phyloP scores from a whole-genome alignment of 1,140 invertebrate species.

The Thaumatotibia leucotreta region DNA sequence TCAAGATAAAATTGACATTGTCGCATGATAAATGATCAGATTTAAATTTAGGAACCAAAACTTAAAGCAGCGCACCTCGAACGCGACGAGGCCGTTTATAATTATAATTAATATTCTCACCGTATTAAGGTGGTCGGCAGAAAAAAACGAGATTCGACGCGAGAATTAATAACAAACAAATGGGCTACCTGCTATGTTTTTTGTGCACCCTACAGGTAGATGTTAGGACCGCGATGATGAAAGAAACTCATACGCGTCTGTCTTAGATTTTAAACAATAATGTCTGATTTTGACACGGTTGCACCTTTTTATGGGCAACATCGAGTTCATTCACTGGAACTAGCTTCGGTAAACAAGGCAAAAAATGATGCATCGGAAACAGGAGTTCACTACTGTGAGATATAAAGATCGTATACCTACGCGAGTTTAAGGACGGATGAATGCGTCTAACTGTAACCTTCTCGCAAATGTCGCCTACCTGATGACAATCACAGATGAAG shows the following conservation, averaged over 20 bases:
- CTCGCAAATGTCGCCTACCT: constrained; percentile 1
- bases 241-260: constrained; percentile 66
- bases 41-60: constrained; percentile 68
- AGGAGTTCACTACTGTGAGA: constrained; percentile 42
- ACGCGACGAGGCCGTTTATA: constrained; percentile 69
- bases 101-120: constrained; percentile 76
- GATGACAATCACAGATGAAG: constrained; percentile 7
- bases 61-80: constrained; percentile 49
- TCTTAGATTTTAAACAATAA: constrained; percentile 71
- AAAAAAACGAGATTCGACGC: constrained; percentile 66
- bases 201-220: constrained; percentile 70
- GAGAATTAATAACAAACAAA: constrained; percentile 77
- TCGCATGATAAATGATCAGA: constrained; percentile 74
- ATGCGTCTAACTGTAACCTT: constrained; percentile 7
- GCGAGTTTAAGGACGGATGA: background rate
- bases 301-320: constrained; percentile 56
- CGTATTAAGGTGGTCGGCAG: constrained; percentile 67
- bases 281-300: constrained; percentile 63
- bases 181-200: constrained; percentile 74
- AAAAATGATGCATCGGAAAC: constrained; percentile 32
- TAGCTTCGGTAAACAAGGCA: constrained; percentile 41
- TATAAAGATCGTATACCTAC: background rate
- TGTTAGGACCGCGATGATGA: constrained; percentile 47
- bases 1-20: constrained; percentile 66
- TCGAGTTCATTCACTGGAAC: constrained; percentile 58